phyloP scores from a whole-genome alignment of 1,140 invertebrate genomes.

The Lordiphosa mommai region DNA sequence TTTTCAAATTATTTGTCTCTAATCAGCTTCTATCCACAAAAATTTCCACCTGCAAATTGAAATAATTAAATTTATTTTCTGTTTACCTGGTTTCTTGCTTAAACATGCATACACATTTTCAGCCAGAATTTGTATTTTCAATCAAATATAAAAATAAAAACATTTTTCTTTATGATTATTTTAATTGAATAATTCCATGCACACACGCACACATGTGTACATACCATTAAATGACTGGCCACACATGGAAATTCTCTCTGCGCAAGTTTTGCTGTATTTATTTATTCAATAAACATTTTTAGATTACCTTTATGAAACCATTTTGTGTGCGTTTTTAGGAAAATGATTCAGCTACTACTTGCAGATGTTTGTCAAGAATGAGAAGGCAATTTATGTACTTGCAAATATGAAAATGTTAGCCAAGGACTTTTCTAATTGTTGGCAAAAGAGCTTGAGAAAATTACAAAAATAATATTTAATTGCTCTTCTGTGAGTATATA shows the following conservation, averaged over 20 bases:
- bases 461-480: no score
- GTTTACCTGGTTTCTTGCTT: slow-evolving; percentile 10
- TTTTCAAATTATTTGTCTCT: no score
- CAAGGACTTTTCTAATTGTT: no score
- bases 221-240: neutral
- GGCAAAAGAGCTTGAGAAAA: no score
- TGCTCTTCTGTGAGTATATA: no score
- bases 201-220: neutral
- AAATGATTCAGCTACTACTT: slow-evolving; percentile 8
- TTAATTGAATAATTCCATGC: slow-evolving; percentile 54
- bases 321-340: slow-evolving; percentile 2
- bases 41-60: slow-evolving; percentile 2
- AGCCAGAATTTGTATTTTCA: slow-evolving; percentile 20
- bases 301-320: slow-evolving; percentile 33
- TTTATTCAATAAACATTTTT: slow-evolving; percentile 66
- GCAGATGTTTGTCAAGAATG: slow-evolving; percentile 25
- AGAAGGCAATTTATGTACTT: no score
- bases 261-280: slow-evolving; percentile 53
- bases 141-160: slow-evolving; percentile 19
- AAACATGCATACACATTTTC: slow-evolving; percentile 32
- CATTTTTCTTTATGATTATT: slow-evolving; percentile 51
- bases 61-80: slow-evolving; percentile 38
- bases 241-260: slow-evolving; percentile 2
- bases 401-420: no score
- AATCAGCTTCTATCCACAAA: neutral